Base-by-base conservation (phyloP, 2,113 vertebrate genomes). In the Polypterus senegalus region DNA sequence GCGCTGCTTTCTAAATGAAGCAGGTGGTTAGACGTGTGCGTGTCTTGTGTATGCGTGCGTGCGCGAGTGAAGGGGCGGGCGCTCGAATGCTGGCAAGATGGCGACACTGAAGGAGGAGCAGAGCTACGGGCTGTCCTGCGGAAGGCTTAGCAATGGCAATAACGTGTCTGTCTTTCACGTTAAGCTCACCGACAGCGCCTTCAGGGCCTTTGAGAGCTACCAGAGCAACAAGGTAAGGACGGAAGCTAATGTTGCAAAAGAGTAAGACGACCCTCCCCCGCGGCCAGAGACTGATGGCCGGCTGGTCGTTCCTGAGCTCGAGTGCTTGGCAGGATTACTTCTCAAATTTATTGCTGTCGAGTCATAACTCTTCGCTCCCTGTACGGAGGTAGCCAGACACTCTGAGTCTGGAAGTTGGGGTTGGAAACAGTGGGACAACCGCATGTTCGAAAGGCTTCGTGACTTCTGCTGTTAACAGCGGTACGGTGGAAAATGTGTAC, bases 41-140 rank as follows among this genome's bases (percentile, higher is more conserved):
- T 67, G 71, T 71, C 70, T 79, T 69, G 66, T 71, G 72, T 66
- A 63, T 81, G 85, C 70, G 82, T 78, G 65, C 71, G 62, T 65
- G 72, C 74, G 68, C 73, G 64, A 76, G 76, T 74, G 66, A 80
- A 81, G 86, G 81, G 62, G 70, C 65, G 63, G 66, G 79, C 79
- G 82, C 85, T 84, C 82, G 85, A 79, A 88, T 84, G 89, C 84
- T 83, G 86, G 88, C 85, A 95, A 97, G 91, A 97, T 95, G 93
- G 93, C 93, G 93, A 90, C 92, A 80, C 84, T 97, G 90, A 91
- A 92, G 90, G 91, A 94, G 90, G 88, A 87, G 82, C 87, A 82
- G 88, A 88, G 89, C 78, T 96, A 94, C 81, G 93, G 89, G 79
- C 84, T 97, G 90, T 95, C 93, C 80, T 97, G 93, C 86, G 93